Percentiles rank a stretch among this genome's conserved stretches.
phyloP scores from a whole-genome alignment of 2,888 invertebrate species.

The Pimpla rufipes region DNA sequence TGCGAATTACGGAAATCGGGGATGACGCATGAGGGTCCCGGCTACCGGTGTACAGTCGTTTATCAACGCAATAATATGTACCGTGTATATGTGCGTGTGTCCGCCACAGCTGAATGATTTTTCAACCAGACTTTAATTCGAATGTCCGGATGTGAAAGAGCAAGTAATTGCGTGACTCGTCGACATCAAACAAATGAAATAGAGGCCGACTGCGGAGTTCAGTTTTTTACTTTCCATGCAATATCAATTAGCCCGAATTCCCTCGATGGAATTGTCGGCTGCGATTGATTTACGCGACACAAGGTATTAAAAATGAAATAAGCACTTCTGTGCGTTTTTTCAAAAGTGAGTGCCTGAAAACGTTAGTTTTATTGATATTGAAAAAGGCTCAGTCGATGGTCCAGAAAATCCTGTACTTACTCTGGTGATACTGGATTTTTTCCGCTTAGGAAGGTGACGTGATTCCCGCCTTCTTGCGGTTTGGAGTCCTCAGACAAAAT shows the following conservation, averaged over 20 bases:
- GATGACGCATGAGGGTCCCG: not conserved
- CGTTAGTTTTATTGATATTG: not conserved
- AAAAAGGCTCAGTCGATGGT: not conserved
- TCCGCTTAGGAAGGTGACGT: too few relatives aligned
- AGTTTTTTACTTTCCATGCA: conserved; percentile 33
- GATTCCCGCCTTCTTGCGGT: too few relatives aligned
- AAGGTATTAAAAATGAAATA: not conserved
- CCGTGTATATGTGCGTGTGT: not conserved
- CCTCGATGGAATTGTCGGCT: not conserved
- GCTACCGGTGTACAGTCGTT: not conserved
- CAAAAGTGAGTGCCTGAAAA: too few relatives aligned
- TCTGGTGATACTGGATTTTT: too few relatives aligned
- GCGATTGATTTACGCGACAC: not conserved
- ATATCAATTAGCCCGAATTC: conserved; percentile 37
- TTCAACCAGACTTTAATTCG: conserved; percentile 39
- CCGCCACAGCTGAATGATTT: conserved; percentile 36
- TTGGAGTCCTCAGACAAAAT: too few relatives aligned
- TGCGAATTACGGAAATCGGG: conserved; percentile 22
- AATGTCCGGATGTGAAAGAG: conserved; percentile 8
- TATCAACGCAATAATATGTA: conserved; percentile 17
- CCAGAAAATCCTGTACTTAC: too few relatives aligned
- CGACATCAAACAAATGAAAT: not conserved
- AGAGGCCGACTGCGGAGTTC: not conserved
- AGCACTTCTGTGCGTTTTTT: not conserved
- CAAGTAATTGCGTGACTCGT: conserved; percentile 48